Percentiles rank a stretch among this genome's conserved stretches.
phyloP scores from a whole-genome alignment of 2,113 vertebrate species.

The Chloroceryle aenea region DNA sequence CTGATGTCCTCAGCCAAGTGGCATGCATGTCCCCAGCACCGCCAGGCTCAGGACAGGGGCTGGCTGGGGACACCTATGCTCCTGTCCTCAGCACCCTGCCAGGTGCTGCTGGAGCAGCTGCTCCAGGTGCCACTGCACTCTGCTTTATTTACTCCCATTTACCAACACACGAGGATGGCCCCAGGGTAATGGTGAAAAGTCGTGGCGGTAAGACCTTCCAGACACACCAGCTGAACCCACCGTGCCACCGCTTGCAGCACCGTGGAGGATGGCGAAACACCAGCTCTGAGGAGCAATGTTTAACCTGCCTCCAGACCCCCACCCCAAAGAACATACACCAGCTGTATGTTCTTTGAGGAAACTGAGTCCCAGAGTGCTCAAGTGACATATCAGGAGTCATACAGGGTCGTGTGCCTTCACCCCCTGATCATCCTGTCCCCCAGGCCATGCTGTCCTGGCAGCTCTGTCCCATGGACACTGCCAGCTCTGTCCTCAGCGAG shows the following conservation, averaged over 20 bases:
- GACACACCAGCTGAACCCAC: neutral
- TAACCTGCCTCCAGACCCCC: neutral
- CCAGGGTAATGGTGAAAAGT: accelerated
- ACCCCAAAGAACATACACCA: too few species aligned
- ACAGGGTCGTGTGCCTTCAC: neutral
- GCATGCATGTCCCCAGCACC: accelerated
- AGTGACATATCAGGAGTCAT: neutral
- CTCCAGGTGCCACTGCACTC: accelerated
- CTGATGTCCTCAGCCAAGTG: neutral
- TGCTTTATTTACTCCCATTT: neutral
- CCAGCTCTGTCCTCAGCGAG: accelerated
- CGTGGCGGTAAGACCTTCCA: neutral
- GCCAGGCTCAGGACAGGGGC: neutral
- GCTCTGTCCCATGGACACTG: neutral
- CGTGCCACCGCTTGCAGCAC: neutral
- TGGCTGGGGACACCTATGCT: neutral
- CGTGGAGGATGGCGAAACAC: neutral
- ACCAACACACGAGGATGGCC: accelerated
- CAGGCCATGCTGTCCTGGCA: neutral
- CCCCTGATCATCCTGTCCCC: neutral
- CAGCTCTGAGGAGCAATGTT: neutral
- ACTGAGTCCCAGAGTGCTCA: neutral
- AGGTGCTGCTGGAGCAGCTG: neutral
- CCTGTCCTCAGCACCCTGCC: neutral
- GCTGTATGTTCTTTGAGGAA: neutral